Conservation (phyloP, 2,888 invertebrate genomes). For the Drosophila kambysellisi region DNA sequence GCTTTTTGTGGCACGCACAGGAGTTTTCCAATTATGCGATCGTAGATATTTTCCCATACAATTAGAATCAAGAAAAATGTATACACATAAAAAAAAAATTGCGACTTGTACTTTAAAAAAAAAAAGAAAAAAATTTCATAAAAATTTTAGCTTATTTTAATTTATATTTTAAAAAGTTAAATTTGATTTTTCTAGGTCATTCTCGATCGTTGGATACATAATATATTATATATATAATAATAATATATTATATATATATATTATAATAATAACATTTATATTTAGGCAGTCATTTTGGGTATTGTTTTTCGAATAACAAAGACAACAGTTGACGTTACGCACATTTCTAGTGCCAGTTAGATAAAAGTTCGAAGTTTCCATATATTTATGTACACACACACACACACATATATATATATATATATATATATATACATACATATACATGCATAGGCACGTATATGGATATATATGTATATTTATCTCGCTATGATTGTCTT, state of each 20-base stretch:
- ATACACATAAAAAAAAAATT: neutral
- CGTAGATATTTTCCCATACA: neutral
- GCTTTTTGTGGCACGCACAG: neutral
- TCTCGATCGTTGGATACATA: neutral
- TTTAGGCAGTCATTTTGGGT: neutral
- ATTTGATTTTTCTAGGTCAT: neutral
- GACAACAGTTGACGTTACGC: neutral
- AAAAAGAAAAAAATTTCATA: too few relatives aligned
- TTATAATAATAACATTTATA: neutral
- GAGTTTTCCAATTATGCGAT: neutral
- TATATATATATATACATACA: neutral
- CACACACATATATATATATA: neutral
- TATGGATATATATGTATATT: constrained; percentile 7
- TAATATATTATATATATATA: too few relatives aligned
- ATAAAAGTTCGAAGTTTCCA: neutral
- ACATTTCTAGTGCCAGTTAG: constrained; percentile 12
- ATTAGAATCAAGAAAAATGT: neutral
- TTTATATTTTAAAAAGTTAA: neutral
- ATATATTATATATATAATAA: too few relatives aligned
- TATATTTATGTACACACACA: neutral
- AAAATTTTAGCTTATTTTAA: neutral
- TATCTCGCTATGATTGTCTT: constrained; percentile 68
- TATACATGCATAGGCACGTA: neutral
- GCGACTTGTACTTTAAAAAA: too few relatives aligned
- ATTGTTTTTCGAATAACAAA: neutral